A percentile compares a stretch with the other conserved stretches of the same genome.
Conservation (phyloP, 2,113 vertebrate species). For the Lamprotornis superbus region DNA sequence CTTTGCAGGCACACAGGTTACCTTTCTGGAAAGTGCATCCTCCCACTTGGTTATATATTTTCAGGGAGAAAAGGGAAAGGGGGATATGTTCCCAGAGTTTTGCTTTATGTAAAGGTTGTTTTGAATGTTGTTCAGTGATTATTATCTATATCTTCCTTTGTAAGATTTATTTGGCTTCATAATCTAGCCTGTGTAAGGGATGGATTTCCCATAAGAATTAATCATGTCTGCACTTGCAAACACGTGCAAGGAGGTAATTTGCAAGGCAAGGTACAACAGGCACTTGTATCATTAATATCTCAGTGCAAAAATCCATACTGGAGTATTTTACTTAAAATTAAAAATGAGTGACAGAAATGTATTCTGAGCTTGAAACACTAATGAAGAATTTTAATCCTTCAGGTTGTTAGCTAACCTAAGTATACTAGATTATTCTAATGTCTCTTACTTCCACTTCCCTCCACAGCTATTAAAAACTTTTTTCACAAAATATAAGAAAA, state of each 20-base stretch:
- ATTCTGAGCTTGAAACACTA: not conserved
- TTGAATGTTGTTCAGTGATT: not conserved
- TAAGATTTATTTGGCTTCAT: not conserved
- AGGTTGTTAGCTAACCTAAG: not conserved
- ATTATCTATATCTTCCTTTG: not conserved
- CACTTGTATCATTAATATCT: not conserved
- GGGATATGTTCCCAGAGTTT: not conserved
- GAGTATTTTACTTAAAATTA: not conserved
- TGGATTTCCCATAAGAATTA: not conserved
- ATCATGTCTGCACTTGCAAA: not conserved
- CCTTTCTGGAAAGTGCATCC: not conserved
- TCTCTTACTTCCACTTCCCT: not conserved
- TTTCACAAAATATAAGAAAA: not conserved
- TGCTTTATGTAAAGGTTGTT: not conserved
- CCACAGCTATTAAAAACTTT: rapidly evolving
- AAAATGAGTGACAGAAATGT: not conserved
- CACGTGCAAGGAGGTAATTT: not conserved
- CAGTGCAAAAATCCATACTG: not conserved
- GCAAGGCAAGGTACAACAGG: not conserved
- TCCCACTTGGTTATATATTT: not conserved
- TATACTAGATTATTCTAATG: not conserved
- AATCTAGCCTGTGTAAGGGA: not conserved
- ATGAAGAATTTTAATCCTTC: not conserved
- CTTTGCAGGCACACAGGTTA: not conserved
- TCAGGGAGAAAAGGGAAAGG: not conserved